A percentile compares a stretch with the other conserved stretches of the same genome.
phyloP scores from a whole-genome alignment of 2,888 invertebrate species.

The Neoitamus cyanurus region DNA sequence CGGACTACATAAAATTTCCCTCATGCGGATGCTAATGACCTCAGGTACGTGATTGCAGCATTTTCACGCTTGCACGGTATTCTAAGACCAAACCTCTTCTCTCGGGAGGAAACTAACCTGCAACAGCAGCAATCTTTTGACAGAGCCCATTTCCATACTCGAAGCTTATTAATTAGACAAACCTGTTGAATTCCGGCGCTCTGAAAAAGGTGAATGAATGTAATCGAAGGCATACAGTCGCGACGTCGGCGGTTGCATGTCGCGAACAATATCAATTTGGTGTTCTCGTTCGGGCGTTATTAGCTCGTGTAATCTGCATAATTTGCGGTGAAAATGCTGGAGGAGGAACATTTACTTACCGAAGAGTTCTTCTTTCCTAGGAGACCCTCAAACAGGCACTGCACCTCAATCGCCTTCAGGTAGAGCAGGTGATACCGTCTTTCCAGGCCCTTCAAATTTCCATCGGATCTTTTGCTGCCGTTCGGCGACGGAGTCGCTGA shows the following conservation, averaged over 20 bases:
- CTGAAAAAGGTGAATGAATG: conserved; percentile 20
- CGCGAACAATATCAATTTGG: conserved; percentile 33
- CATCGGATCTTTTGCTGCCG: conserved; percentile 62
- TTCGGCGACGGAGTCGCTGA: conserved; percentile 58
- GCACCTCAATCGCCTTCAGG: conserved; percentile 90
- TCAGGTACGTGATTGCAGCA: conserved; percentile 13
- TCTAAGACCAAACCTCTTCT: neutral
- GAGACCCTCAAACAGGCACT: conserved; percentile 88
- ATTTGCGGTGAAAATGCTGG: neutral
- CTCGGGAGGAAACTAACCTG: neutral
- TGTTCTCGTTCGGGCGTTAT: neutral
- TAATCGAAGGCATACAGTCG: neutral
- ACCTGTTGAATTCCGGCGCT: conserved; percentile 1
- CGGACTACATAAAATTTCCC: neutral
- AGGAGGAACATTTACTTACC: conserved; percentile 66
- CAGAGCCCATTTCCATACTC: conserved; percentile 26
- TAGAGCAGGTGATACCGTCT: conserved; percentile 91
- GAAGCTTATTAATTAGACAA: conserved; percentile 5
- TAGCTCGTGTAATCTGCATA: conserved; percentile 7
- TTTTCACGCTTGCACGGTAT: conserved; percentile 7
- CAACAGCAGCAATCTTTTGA: neutral
- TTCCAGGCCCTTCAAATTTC: conserved; percentile 74
- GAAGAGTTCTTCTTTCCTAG: conserved; percentile 75
- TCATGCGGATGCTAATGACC: conserved; percentile 6
- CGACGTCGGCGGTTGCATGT: neutral